Base-by-base conservation (phyloP, 2,113 vertebrate species). In the Lagenorhynchus albirostris region DNA sequence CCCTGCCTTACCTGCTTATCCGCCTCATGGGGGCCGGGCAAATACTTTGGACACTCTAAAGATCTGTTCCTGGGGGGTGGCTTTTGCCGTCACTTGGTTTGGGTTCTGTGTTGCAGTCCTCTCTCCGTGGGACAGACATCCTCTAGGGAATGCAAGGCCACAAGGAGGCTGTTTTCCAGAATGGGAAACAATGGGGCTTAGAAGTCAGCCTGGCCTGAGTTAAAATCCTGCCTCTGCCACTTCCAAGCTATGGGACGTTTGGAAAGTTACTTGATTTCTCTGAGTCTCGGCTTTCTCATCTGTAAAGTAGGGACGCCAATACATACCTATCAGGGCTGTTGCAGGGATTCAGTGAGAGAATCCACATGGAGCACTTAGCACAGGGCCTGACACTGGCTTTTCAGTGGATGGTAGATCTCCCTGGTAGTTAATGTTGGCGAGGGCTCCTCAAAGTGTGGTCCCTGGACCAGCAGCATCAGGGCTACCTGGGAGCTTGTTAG, bases 1-100 rank as follows among this genome's bases (percentile, higher is more conserved):
- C 62, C 33, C 47, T 76, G 47, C n/a, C 20, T 41, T 73, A 10
- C 58, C 38, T 4, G 1, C 18, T 89, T 47, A 31, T 29, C 8
- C 50, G 36, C 26, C 44, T 11, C 3, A 1, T 41, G 18, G 33
- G 18, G 7, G 41, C 31, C 68, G 73, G 38, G n/a, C 4, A 79
- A 89, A 38, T 89, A 36, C 67, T 92, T 63, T 79, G 65, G 31
- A 67, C 7, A 62, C 9, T 4, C 31, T 62, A 12, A 89, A 73
- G 44, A 58, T 25, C n/a, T 65, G 23, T 90, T 50, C 8, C 26
- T 29, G 17, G 17, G 31, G 13, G 29, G 11, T 60, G 41, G 29
- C 82, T 95, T 96, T 89, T 67, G 21, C 87, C 74, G 44, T 73
- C 70, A 33, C 11, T 95, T 95, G 58, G 62, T 53, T 65, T 73